Conservation (phyloP, 2,113 vertebrate genomes). For the Tretioscincus oriximinensis region DNA sequence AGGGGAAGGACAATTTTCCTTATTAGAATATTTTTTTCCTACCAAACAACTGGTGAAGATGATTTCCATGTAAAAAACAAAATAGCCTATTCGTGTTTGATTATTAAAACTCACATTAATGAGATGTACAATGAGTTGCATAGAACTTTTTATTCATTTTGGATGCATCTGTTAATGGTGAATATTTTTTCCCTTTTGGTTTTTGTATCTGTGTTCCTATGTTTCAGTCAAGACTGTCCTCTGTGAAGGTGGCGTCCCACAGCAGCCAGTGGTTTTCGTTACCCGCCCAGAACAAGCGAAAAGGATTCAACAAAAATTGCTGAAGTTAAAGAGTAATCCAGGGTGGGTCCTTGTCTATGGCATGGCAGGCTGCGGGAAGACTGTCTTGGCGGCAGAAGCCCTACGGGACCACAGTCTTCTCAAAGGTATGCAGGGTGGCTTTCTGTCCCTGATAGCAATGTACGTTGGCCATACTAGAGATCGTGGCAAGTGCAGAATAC, state of each 20-base stretch:
- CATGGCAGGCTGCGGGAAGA: slow-evolving; percentile 97
- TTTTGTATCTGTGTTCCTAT: slow-evolving; percentile 34
- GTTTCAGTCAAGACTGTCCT: slow-evolving; percentile 83
- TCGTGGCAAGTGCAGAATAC: no score
- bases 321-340: slow-evolving; percentile 71
- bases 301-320: slow-evolving; percentile 81
- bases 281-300: slow-evolving; percentile 80
- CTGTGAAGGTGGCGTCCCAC: slow-evolving; percentile 92
- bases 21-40: neutral
- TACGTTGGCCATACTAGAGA: no score
- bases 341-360: slow-evolving; percentile 94
- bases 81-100: no score
- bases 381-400: slow-evolving; percentile 92
- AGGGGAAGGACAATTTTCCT: neutral
- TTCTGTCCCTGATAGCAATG: neutral
- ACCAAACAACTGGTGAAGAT: neutral
- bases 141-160: neutral
- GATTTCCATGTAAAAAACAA: neutral
- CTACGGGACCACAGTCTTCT: slow-evolving; percentile 83
- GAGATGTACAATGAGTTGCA: neutral
- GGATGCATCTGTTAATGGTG: neutral
- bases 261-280: slow-evolving; percentile 93
- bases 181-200: neutral
- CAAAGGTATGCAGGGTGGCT: slow-evolving; percentile 70
- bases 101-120: no score